These are phyloP conservation scores for Pollenia labialis DNA, from an alignment of 2,888 invertebrate genomes.

Conservation along the genomic window DNA sequence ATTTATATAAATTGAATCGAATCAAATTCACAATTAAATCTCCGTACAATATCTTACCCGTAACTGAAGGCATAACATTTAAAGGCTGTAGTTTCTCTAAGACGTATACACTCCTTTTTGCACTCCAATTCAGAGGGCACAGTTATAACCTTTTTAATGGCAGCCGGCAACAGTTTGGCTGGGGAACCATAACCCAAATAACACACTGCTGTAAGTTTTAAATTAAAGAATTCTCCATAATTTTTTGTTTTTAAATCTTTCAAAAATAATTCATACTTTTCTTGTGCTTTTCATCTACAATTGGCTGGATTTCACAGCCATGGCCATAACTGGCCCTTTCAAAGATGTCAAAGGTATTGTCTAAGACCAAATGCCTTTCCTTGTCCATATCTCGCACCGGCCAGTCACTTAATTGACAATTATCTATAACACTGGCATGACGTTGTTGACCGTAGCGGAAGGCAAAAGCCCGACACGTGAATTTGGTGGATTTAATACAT, in stretches of 20 bases:
- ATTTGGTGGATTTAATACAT: slow-evolving; percentile 89
- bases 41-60: slow-evolving; percentile 84
- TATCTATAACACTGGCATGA: slow-evolving; percentile 88
- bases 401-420: slow-evolving; percentile 92
- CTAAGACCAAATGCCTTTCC: slow-evolving; percentile 86
- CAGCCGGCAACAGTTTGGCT: slow-evolving; percentile 88
- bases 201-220: slow-evolving; percentile 86
- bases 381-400: slow-evolving; percentile 88
- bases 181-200: slow-evolving; percentile 92
- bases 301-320: slow-evolving; percentile 90
- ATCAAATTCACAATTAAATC: not conserved
- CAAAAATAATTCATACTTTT: slow-evolving; percentile 79
- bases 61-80: slow-evolving; percentile 92
- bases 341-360: slow-evolving; percentile 90
- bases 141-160: slow-evolving; percentile 88
- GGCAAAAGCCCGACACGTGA: slow-evolving; percentile 92
- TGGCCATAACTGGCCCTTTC: slow-evolving; percentile 92
- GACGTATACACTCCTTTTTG: slow-evolving; percentile 88
- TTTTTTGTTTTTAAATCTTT: not conserved
- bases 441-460: slow-evolving; percentile 89
- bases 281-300: slow-evolving; percentile 84
- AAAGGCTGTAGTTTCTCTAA: slow-evolving; percentile 85
- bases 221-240: slow-evolving; percentile 17
- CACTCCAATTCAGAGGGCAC: slow-evolving; percentile 88
- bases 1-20: not conserved